Percentiles rank a stretch among this genome's conserved stretches.
phyloP scores from a whole-genome alignment of 2,888 invertebrate genomes.

The Melieria picta region DNA sequence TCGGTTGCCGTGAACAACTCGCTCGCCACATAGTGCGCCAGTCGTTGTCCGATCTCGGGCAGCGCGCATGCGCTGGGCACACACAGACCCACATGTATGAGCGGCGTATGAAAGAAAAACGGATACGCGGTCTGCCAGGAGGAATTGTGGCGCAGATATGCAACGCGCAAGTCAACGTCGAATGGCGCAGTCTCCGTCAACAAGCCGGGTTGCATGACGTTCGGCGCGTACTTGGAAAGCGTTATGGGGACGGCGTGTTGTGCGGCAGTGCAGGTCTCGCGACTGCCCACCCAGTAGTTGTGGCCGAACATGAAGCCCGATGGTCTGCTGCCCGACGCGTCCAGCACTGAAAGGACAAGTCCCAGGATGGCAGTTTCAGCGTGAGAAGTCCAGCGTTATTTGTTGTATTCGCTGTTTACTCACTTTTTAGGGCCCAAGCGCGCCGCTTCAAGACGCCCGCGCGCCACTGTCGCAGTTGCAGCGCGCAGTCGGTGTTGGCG shows the following conservation, averaged over 20 bases:
- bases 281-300: constrained; percentile 71
- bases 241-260: constrained; percentile 56
- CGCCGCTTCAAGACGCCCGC: background rate
- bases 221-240: constrained; percentile 54
- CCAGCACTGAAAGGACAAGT: constrained; percentile 63
- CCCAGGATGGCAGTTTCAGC: no score
- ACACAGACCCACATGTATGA: constrained; percentile 68
- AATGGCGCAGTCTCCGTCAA: constrained; percentile 60
- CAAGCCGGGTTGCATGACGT: constrained; percentile 59
- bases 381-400: background rate
- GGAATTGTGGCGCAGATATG: constrained; percentile 63
- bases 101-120: constrained; percentile 44
- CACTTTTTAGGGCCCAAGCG: constrained; percentile 18
- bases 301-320: constrained; percentile 70
- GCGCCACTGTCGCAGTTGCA: constrained; percentile 5
- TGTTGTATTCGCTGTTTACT: background rate
- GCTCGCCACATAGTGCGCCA: constrained; percentile 54
- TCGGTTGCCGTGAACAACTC: constrained; percentile 53
- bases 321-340: constrained; percentile 69
- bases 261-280: constrained; percentile 67
- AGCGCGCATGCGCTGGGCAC: constrained; percentile 66
- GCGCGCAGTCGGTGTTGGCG: background rate
- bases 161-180: constrained; percentile 59
- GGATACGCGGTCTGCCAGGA: constrained; percentile 38
- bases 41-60: constrained; percentile 58